Percentiles rank a stretch among this genome's conserved stretches.
These are phyloP conservation scores for Cyprinodon tularosa DNA, from an alignment of 2,113 vertebrate genomes.

Conservation along the genomic window DNA sequence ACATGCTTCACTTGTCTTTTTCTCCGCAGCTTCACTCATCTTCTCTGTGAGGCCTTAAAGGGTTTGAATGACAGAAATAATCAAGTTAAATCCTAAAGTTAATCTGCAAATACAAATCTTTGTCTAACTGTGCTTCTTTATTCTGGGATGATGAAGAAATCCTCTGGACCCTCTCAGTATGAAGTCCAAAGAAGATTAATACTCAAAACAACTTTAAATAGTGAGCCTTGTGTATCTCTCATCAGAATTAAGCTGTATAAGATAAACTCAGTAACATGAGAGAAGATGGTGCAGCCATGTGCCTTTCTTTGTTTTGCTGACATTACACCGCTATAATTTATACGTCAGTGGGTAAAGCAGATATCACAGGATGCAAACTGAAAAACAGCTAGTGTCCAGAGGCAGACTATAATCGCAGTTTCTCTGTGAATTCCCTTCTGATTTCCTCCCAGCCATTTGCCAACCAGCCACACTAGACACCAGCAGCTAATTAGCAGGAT, in stretches of 20 bases:
- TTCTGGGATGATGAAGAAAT: conserved; percentile 72
- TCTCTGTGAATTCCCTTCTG: conserved; percentile 89
- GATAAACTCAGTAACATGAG: conserved; percentile 31
- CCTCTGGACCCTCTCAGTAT: conserved; percentile 61
- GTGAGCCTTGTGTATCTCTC: conserved; percentile 31
- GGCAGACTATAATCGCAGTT: conserved; percentile 60
- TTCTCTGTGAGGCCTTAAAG: conserved; percentile 71
- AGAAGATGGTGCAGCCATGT: conserved; percentile 26
- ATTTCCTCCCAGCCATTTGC: conserved; percentile 88
- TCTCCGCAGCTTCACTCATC: conserved; percentile 69
- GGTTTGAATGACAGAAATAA: conserved; percentile 76
- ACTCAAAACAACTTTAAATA: conserved; percentile 59
- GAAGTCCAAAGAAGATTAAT: conserved; percentile 58
- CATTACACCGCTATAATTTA: conserved; percentile 5
- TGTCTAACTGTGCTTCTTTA: conserved; percentile 64
- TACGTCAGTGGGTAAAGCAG: conserved; percentile 50
- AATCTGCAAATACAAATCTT: conserved; percentile 72
- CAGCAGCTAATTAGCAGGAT: conserved; percentile 97
- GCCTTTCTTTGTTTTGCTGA: conserved; percentile 25
- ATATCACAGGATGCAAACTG: conserved; percentile 60
- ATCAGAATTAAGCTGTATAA: conserved; percentile 51
- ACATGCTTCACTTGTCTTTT: conserved; percentile 88
- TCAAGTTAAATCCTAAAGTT: conserved; percentile 79
- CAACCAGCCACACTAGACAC: conserved; percentile 89
- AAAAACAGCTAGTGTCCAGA: conserved; percentile 54